These are phyloP conservation scores for Gonioctena quinquepunctata DNA, from an alignment of 1,140 invertebrate species.

Conservation along the genomic window DNA sequence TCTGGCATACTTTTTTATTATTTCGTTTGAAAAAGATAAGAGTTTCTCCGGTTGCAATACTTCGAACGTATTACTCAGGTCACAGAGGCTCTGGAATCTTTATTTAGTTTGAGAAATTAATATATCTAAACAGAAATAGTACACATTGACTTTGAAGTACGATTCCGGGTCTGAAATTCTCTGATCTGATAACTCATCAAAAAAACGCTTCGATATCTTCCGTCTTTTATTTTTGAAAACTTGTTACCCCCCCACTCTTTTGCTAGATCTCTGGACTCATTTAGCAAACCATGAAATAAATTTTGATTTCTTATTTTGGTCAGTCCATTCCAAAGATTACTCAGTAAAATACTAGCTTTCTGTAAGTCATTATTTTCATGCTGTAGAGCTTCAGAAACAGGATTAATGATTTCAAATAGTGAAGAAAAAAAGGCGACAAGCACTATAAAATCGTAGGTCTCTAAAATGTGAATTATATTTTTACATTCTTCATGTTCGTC, in stretches of 20 bases:
- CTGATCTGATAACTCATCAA: conserved; percentile 28
- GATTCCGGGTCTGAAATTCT: conserved; percentile 26
- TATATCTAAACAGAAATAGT: not conserved
- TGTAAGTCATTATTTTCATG: conserved; percentile 46
- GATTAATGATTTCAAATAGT: conserved; percentile 46
- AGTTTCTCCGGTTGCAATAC: no score
- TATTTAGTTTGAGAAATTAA: no score
- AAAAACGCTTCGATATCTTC: conserved; percentile 32
- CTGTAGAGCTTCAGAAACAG: conserved; percentile 46
- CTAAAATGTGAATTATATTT: conserved; percentile 1
- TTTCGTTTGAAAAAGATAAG: no score
- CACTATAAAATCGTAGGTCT: conserved; percentile 43
- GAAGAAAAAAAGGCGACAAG: conserved; percentile 37
- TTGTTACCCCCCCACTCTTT: conserved; percentile 11
- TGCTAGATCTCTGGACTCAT: conserved; percentile 25
- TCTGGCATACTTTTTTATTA: no score
- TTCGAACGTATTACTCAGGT: not conserved
- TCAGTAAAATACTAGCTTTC: conserved; percentile 42
- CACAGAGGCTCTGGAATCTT: no score
- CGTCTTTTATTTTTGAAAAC: conserved; percentile 31
- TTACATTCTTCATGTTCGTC: conserved; percentile 37
- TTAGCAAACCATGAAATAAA: conserved; percentile 32
- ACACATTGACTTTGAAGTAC: conserved; percentile 10
- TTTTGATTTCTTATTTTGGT: conserved; percentile 42
- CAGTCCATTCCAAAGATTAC: conserved; percentile 46